Evolutionary conservation across 2,113 vertebrate species (phyloP), one percentile per base, ranked within the genome.

Genomic region (Larimichthys crocea): DNA sequence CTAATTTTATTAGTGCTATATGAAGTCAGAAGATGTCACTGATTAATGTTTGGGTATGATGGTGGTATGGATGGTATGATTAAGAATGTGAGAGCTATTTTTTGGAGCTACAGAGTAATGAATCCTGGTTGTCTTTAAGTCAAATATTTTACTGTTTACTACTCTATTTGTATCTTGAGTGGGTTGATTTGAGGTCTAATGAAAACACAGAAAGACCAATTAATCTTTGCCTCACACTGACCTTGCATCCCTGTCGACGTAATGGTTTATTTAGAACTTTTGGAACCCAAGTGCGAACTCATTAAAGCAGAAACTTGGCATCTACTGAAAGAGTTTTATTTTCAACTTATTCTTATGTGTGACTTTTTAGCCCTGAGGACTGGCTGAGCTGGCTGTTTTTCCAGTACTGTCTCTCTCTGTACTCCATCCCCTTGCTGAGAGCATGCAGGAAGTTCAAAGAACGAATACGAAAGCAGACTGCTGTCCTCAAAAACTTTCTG

Each of bases 401-500:
- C 53, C 48, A 50, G 22, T 29, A 26, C 72, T 74, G 66, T 79
- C 19, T 60, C n/a, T 61, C 53, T 87, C 35, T 76, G 11, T 80
- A 26, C 57, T 79, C 53, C 55, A 61, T 15, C 40, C 49, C 14
- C 48, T 79, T 2, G 0, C 59, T 76, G n/a, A 17, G 62, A 77
- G 60, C 40, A 24, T 3, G 57, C 22, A 84, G 14, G 17, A 74
- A 50, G 74, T 88, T 89, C 78, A 88, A 88, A 86, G 60, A 49
- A 11, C 1, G 3, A 70, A 67, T 61, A 62, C 29, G 50, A 84
- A 89, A 82, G 82, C 44, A 75, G 52, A 57, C 19, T 3, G 12
- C 8, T 48, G 55, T 44, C 48, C 62, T 49, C n/a, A 44, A 46
- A 68, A 62, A 56, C 26, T 42, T 53, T 78, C 29, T 85, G 65